Evolutionary conservation across 1,140 invertebrate genomes (phyloP).

Genomic region (Calliphora vicina): DNA sequence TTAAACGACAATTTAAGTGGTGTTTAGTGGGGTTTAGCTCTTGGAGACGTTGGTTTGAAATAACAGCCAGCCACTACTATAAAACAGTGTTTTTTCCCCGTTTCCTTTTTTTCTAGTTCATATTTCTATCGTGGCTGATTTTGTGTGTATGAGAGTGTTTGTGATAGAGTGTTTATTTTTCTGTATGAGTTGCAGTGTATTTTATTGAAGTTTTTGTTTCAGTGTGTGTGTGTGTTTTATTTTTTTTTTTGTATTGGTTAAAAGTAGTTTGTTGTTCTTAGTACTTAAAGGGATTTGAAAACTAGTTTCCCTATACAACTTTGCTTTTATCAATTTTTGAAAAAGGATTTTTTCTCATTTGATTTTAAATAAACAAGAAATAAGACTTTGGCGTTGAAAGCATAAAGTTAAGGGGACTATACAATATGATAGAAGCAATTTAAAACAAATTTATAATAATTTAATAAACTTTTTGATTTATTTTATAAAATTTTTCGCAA

Average conservation of each 20-base stretch:
- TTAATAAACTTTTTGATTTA: too few species aligned
- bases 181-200: background rate
- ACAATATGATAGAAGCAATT: too few species aligned
- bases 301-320: background rate
- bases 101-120: background rate
- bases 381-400: too few species aligned
- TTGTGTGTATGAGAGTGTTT: background rate
- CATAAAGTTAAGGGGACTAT: too few species aligned
- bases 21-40: constrained; percentile 4
- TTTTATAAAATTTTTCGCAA: too few species aligned
- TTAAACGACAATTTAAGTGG: constrained; percentile 13
- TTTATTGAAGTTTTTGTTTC: background rate
- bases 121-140: background rate
- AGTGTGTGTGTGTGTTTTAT: background rate
- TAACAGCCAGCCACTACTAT: background rate
- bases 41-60: background rate
- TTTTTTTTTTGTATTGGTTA: background rate
- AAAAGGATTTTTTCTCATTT: background rate
- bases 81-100: background rate
- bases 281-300: background rate
- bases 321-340: background rate
- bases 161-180: background rate
- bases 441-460: too few species aligned
- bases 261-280: background rate
- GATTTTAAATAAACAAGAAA: too few species aligned